Evolutionary conservation across 2,113 vertebrate species (phyloP).

Genomic region (Cromileptes altivelis): DNA sequence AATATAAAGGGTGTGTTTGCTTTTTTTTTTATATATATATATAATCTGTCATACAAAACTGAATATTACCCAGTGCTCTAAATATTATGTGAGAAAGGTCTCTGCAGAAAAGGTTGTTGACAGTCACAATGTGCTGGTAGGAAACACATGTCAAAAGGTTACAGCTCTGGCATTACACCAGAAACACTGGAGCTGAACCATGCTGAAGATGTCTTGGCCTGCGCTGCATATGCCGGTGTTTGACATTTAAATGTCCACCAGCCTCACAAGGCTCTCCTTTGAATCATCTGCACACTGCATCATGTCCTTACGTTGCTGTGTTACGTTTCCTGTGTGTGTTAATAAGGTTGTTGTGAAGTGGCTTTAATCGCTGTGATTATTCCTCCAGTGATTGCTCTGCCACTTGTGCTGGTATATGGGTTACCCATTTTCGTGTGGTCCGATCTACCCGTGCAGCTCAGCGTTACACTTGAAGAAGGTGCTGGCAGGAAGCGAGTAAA

Average conservation of each 20-base stretch:
- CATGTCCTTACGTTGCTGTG: not conserved
- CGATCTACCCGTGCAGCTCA: not conserved
- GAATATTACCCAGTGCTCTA: not conserved
- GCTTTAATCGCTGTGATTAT: not conserved
- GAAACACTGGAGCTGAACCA: not conserved
- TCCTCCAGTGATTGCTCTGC: not conserved
- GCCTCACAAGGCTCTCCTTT: not conserved
- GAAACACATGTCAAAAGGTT: constrained; percentile 26
- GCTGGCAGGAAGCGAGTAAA: not conserved
- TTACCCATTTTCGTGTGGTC: not conserved
- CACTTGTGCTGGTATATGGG: not conserved
- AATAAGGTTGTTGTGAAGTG: constrained; percentile 1
- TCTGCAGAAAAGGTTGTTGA: constrained; percentile 1
- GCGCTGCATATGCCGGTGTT: not conserved
- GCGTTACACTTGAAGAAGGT: not conserved
- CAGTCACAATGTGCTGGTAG: not conserved
- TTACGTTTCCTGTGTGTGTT: not conserved
- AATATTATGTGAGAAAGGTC: not conserved
- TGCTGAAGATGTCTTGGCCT: not conserved
- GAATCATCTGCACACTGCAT: not conserved
- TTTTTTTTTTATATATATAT: not conserved
- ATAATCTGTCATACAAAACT: not conserved
- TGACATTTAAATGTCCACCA: constrained; percentile 27
- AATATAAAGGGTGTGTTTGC: not conserved
- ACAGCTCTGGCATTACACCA: constrained; percentile 12